phyloP scores from a whole-genome alignment of 2,888 invertebrate species.

The Rhodophaea formosa region DNA sequence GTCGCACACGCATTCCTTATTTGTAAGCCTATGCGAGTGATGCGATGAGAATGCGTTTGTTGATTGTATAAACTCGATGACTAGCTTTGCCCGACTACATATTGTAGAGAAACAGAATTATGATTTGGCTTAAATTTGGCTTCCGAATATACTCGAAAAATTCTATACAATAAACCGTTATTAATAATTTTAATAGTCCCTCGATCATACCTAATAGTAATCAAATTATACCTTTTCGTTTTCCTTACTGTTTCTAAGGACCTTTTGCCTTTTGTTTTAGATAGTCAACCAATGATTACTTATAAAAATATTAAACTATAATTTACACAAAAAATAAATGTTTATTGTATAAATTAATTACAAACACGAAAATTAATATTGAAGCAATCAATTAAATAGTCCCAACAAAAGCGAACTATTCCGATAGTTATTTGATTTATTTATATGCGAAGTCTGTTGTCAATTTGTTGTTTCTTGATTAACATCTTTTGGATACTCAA shows the following conservation, averaged over 20 bases:
- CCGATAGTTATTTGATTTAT: conserved; percentile 11
- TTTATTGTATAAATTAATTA: neutral
- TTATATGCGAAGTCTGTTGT: conserved; percentile 16
- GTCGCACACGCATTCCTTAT: conserved; percentile 61
- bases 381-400: conserved; percentile 5
- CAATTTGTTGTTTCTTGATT: conserved; percentile 30
- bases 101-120: neutral
- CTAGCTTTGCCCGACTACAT: neutral
- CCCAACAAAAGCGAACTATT: conserved; percentile 12
- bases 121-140: no score
- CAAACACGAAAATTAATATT: neutral
- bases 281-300: no score
- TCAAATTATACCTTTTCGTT: no score
- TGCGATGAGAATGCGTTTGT: conserved; percentile 54
- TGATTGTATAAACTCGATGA: conserved; percentile 3
- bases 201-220: no score
- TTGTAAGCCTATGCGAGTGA: conserved; percentile 53
- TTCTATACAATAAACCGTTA: no score
- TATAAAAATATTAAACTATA: no score
- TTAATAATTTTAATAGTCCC: no score
- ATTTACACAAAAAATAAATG: no score
- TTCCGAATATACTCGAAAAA: no score
- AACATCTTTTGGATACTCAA: no score
- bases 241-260: no score
- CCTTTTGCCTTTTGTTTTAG: no score